A percentile compares a stretch with the other conserved stretches of the same genome.
These are phyloP conservation scores for Drosophila kohkoa DNA, from an alignment of 1,140 invertebrate species.

Conservation along the genomic window DNA sequence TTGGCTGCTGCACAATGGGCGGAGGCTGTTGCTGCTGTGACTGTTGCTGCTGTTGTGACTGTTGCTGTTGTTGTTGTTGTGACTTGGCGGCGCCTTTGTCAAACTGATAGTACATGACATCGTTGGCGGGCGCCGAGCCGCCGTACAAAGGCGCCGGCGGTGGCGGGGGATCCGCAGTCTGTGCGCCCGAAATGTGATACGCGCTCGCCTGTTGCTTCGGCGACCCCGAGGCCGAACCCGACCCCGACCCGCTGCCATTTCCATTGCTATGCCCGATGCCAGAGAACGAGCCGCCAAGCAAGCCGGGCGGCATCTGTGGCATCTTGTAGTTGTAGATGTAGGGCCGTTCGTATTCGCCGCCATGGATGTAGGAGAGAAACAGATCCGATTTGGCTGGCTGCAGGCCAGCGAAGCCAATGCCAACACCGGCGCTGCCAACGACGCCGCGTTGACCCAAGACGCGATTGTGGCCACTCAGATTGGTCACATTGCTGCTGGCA, in stretches of 20 bases:
- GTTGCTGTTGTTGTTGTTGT: conserved; percentile 14
- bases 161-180: conserved; percentile 80
- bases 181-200: conserved; percentile 82
- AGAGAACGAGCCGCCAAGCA: background rate
- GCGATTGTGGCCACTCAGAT: conserved; percentile 52
- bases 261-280: conserved; percentile 27
- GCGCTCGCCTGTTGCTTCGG: conserved; percentile 69
- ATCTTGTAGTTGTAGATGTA: conserved; percentile 84
- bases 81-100: conserved; percentile 72
- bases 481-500: conserved; percentile 60
- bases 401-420: conserved; percentile 46
- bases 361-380: conserved; percentile 81
- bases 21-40: conserved; percentile 31
- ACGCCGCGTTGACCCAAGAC: conserved; percentile 51
- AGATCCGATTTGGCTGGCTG: conserved; percentile 84
- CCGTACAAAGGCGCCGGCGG: conserved; percentile 69
- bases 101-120: conserved; percentile 84
- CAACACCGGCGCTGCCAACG: conserved; percentile 30
- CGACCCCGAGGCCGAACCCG: conserved; percentile 44
- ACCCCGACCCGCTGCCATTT: conserved; percentile 5
- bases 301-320: conserved; percentile 72
- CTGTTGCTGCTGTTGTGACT: conserved; percentile 22
- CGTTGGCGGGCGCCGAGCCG: conserved; percentile 76
- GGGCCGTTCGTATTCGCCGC: conserved; percentile 76
- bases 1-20: conserved; percentile 79